Evolutionary conservation across 2,113 vertebrate species (phyloP), one percentile per base, ranked within the genome.

Genomic region (Circaetus gallicus): DNA sequence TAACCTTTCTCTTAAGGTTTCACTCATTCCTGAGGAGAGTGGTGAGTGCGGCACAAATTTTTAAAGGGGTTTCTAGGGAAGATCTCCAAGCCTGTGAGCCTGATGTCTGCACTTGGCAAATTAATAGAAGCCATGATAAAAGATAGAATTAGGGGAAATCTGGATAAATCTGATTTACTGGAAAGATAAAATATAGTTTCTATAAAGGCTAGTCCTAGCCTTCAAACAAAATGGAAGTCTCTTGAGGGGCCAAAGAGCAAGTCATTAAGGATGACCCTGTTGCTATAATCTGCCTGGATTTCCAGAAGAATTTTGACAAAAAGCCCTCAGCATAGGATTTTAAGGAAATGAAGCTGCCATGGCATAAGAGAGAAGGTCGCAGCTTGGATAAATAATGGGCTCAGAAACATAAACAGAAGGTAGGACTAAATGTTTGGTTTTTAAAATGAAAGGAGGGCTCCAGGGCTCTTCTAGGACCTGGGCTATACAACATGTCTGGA

Each of bases 401-500:
- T 79, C 29, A 79, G 56, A 87, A 82, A 78, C 22, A n/a, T 34
- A 45, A 66, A 38, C 19, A 79, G 26, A 90, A n/a, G 3, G 7
- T 42, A 59, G 16, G 16, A 72, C 12, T 82, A 82, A 74, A 69
- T 47, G 11, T 71, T 50, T 50, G 11, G 8, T 59, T 92, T 93
- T 79, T 78, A 49, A 71, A 74, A 59, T 38, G 52, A 59, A 78
- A 91, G 14, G 9, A 69, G 6, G 13, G 20, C 29, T 95, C 16
- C 24, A 49, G 45, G n/a, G 10, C 16, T 84, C 18, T 85, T 92
- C 52, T 36, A 80, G 69, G 49, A 85, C 16, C 29, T 67, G 32
- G 67, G 28, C 25, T 79, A 9, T 34, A 12, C 47, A 66, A n/a
- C 0, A 0, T 24, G 20, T 40, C 69, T 72, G 0, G 56, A 69